A percentile compares a stretch with the other conserved stretches of the same genome.
These are phyloP conservation scores for Oreocharis arfaki DNA, from an alignment of 2,113 vertebrate genomes.

Conservation along the genomic window DNA sequence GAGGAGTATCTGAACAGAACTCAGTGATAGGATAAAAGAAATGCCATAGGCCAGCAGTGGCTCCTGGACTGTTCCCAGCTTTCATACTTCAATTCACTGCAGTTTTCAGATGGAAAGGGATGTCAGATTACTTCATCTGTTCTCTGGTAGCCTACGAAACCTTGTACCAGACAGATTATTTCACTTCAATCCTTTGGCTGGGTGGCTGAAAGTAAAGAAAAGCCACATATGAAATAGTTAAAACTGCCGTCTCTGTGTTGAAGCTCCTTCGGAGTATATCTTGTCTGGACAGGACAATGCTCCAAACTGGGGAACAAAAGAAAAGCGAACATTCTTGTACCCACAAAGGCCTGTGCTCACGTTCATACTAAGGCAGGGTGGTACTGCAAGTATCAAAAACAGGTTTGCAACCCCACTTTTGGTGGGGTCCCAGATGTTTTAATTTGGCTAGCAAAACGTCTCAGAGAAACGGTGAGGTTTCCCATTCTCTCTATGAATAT, in stretches of 20 bases:
- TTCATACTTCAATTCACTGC: background rate
- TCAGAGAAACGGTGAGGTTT: background rate
- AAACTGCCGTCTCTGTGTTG: background rate
- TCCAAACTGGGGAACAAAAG: background rate
- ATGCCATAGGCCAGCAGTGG: background rate
- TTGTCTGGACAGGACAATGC: background rate
- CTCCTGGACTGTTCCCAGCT: background rate
- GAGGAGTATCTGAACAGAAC: background rate
- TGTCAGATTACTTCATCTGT: background rate
- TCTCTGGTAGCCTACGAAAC: background rate
- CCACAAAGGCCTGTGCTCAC: background rate
- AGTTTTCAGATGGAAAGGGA: background rate
- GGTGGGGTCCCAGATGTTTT: background rate
- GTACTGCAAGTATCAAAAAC: background rate
- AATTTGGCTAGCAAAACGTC: background rate
- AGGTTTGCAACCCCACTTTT: background rate
- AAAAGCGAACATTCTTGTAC: background rate
- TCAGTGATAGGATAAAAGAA: background rate
- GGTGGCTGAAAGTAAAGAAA: background rate
- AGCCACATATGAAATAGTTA: fast-evolving
- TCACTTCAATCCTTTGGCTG: background rate
- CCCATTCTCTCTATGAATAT: background rate
- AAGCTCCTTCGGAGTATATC: background rate
- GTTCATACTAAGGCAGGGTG: background rate
- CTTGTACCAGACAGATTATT: background rate